Percentiles rank a stretch among this genome's conserved stretches.
These are phyloP conservation scores for Chloropsis cyanopogon DNA, from an alignment of 2,113 vertebrate species.

Conservation along the genomic window DNA sequence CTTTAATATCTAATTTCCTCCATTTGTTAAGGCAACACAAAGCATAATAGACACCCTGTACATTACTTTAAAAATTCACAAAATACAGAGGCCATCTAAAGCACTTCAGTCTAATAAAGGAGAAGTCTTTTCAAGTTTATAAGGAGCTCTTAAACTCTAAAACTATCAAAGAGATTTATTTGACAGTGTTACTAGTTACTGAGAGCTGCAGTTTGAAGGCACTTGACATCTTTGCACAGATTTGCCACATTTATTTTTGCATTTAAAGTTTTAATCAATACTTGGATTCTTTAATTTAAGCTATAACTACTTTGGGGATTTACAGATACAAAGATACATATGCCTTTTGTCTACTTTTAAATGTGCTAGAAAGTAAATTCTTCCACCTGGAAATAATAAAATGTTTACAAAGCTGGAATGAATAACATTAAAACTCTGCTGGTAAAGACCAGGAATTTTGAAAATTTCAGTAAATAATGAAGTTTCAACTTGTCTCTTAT, in stretches of 20 bases:
- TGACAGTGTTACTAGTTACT: conserved; percentile 6
- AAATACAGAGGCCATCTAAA: background rate
- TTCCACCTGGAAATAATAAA: background rate
- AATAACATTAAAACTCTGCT: background rate
- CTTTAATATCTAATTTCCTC: background rate
- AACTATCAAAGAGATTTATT: conserved; percentile 3
- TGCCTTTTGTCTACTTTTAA: background rate
- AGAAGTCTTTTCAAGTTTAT: conserved; percentile 3
- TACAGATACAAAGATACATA: background rate
- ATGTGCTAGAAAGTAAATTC: background rate
- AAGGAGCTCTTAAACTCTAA: background rate
- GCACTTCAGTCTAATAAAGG: background rate
- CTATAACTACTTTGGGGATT: background rate
- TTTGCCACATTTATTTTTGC: conserved; percentile 5
- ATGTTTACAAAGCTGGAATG: background rate
- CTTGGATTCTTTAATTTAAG: conserved; percentile 20
- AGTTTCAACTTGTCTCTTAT: background rate
- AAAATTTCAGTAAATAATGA: background rate
- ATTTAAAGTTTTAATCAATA: conserved; percentile 43
- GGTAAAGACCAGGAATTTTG: background rate
- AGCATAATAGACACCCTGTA: background rate
- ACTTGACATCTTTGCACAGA: background rate
- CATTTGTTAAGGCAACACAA: background rate
- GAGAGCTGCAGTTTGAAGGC: background rate
- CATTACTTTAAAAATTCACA: background rate